A percentile compares a stretch with the other conserved stretches of the same genome.
Conservation (phyloP, 2,113 vertebrate species). For the Periophthalmus modestus region DNA sequence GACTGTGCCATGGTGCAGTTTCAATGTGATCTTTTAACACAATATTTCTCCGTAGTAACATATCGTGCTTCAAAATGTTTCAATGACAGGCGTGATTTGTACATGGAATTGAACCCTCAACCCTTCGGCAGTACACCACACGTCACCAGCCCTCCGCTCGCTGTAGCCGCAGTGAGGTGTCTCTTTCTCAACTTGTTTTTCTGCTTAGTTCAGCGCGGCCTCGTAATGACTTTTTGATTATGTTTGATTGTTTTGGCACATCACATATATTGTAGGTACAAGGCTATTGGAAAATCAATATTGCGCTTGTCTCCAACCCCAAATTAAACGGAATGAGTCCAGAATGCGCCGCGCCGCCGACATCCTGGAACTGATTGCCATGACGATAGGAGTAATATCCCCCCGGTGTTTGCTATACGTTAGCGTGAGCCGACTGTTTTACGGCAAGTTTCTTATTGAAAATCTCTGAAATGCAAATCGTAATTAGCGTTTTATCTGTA, state of each 20-base stretch:
- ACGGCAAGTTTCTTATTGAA: conserved; percentile 8
- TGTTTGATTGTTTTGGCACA: conserved; percentile 12
- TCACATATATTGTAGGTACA: conserved; percentile 14
- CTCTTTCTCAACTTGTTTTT: conserved; percentile 1
- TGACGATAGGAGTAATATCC: conserved; percentile 8
- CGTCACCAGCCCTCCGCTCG: not conserved
- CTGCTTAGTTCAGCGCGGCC: conserved; percentile 3
- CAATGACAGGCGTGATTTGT: too few relatives aligned
- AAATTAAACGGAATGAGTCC: conserved; percentile 7
- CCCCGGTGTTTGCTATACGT: not conserved
- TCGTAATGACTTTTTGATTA: conserved; percentile 13
- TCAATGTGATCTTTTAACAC: too few relatives aligned
- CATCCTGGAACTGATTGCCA: not conserved
- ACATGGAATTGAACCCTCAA: not conserved
- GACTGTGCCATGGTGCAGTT: too few relatives aligned
- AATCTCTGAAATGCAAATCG: conserved; percentile 41
- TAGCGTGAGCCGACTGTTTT: conserved; percentile 6
- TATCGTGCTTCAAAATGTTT: too few relatives aligned
- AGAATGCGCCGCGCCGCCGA: not conserved
- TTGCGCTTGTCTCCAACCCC: conserved; percentile 6
- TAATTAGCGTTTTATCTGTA: conserved; percentile 56
- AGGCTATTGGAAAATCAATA: conserved; percentile 11
- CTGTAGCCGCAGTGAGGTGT: not conserved
- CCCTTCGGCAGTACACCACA: too few relatives aligned
- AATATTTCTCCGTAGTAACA: too few relatives aligned